These are phyloP conservation scores for Panurus biarmicus DNA, from an alignment of 2,113 vertebrate genomes.

Conservation along the genomic window DNA sequence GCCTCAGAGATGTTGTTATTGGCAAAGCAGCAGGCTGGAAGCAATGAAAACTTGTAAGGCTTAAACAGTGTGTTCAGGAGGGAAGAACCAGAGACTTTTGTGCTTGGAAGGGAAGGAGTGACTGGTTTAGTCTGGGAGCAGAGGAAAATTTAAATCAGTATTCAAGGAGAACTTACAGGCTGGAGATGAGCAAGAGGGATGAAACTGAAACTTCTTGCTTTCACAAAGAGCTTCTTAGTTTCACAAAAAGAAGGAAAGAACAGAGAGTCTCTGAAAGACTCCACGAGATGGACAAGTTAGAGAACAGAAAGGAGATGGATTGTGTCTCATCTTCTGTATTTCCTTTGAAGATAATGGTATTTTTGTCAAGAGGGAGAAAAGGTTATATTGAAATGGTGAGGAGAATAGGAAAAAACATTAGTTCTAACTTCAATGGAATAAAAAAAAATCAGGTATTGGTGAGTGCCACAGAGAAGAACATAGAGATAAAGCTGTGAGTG, in stretches of 20 bases:
- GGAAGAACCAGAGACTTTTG: background rate
- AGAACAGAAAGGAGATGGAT: background rate
- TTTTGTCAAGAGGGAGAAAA: background rate
- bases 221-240: background rate
- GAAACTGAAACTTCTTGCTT: background rate
- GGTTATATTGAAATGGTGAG: background rate
- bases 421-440: background rate
- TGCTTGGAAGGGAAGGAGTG: background rate
- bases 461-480: background rate
- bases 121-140: background rate
- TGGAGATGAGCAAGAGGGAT: background rate
- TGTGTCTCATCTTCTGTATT: background rate
- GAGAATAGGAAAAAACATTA: background rate
- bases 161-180: background rate
- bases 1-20: background rate
- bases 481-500: background rate
- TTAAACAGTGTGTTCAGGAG: background rate
- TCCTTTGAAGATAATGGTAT: constrained; percentile 5
- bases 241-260: background rate
- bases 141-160: background rate
- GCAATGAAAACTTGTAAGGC: background rate
- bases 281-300: background rate
- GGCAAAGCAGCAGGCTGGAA: background rate
- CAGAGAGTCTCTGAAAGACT: background rate
- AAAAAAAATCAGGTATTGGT: background rate